Percentiles rank a stretch among this genome's conserved stretches.
These are phyloP conservation scores for Epicampocera succincta DNA, from an alignment of 2,888 invertebrate genomes.

Conservation along the genomic window DNA sequence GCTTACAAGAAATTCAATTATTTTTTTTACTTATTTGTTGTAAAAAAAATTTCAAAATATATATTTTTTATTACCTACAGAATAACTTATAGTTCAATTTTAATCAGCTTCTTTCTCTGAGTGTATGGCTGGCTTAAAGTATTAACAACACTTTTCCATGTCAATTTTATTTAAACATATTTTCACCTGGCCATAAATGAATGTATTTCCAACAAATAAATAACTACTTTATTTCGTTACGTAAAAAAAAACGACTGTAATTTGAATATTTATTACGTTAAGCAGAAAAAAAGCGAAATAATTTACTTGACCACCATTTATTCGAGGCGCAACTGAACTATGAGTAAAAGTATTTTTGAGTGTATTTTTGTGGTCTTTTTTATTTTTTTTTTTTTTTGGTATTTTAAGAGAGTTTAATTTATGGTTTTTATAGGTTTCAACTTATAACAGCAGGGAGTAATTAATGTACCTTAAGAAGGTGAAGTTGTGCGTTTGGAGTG, in stretches of 20 bases:
- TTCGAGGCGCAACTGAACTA: conserved; percentile 31
- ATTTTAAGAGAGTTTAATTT: conserved; percentile 68
- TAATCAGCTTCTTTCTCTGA: not conserved
- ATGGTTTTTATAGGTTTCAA: conserved; percentile 69
- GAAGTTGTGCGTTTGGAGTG: conserved; percentile 1
- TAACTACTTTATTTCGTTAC: conserved; percentile 40
- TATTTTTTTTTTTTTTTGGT: conserved; percentile 14
- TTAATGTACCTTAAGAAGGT: conserved; percentile 57
- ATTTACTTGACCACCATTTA: conserved; percentile 64
- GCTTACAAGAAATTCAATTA: too few relatives aligned
- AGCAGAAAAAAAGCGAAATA: conserved; percentile 24
- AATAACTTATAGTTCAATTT: not conserved
- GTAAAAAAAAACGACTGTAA: conserved; percentile 69
- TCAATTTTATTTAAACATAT: conserved; percentile 5
- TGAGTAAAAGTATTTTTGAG: conserved; percentile 34
- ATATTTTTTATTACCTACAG: too few relatives aligned
- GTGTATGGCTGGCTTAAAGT: conserved; percentile 19
- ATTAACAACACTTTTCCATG: conserved; percentile 34
- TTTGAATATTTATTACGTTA: conserved; percentile 72
- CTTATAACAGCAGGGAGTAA: conserved; percentile 69
- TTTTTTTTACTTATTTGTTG: too few relatives aligned
- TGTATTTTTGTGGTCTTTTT: conserved; percentile 4
- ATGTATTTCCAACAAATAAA: conserved; percentile 46
- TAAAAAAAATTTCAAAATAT: too few relatives aligned
- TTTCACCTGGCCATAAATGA: conserved; percentile 50